Base-by-base conservation (phyloP, 2,113 vertebrate genomes). In the Pardalotus punctatus region DNA sequence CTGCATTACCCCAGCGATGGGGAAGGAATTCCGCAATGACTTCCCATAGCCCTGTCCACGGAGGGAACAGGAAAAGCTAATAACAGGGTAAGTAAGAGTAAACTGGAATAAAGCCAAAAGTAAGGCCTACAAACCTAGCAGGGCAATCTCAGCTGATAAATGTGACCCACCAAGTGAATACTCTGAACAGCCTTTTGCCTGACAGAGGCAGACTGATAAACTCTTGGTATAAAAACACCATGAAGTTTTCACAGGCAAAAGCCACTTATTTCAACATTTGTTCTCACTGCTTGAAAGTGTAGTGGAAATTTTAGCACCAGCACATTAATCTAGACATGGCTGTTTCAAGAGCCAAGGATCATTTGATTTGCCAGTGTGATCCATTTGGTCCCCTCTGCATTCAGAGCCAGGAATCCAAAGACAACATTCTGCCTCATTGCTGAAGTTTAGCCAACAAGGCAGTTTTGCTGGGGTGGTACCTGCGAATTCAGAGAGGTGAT, bases 131-230 rank as follows among this genome's bases (percentile, higher is more conserved):
- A 77, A 65, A 86, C 76, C 62, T 28, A 85, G 58, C 58, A 92
- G 47, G 57, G 54, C 36, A 88, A n/a, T 67, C 70, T 87, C 78
- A 93, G 81, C 90, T 96, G 73, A 21, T 69, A 95, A 94, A 90
- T 56, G 57, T 0, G 1, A 81, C 77, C 66, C 58, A 88, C 54
- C 50, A 62, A 72, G 74, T 45, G 31, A 66, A 88, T 58, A 73
- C 1, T 1, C 36, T 60, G 50, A 86, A 48, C 3, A 48, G 29
- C 29, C 13, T 61, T 79, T 51, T 67, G 21, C 74, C 60, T 58
- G 78, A 71, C 61, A 87, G 29, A 87, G 61, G 36, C 4, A 2
- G 54, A 36, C 62, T 45, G 81, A 82, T 77, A 72, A 92, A 88
- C 54, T 69, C 10, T 1, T 21, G 33, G 14, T 42, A 27, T 33